phyloP scores from a whole-genome alignment of 2,797 vertebrate genomes.

The Podargus strigoides region DNA sequence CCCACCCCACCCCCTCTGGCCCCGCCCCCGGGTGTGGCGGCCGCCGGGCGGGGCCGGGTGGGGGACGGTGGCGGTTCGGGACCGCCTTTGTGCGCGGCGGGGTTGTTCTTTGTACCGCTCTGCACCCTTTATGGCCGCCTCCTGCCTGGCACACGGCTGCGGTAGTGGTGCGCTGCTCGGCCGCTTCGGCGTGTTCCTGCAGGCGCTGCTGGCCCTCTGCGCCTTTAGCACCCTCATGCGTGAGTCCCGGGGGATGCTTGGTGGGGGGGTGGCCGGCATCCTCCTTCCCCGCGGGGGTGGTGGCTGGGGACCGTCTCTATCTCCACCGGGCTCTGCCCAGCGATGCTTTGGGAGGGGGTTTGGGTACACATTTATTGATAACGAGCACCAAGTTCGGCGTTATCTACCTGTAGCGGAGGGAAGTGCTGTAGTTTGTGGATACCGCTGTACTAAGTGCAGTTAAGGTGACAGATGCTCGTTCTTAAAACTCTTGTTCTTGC shows the following conservation, averaged over 20 bases:
- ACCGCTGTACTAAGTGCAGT: fast-evolving
- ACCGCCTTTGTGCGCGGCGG: background rate
- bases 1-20: background rate
- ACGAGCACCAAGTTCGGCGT: background rate
- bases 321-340: background rate
- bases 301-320: background rate
- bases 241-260: slow-evolving; percentile 56
- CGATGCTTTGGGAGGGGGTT: too few species aligned
- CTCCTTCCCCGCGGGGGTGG: background rate
- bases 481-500: background rate
- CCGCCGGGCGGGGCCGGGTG: background rate
- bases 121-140: background rate
- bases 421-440: background rate
- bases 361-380: background rate
- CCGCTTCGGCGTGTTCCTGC: slow-evolving; percentile 75
- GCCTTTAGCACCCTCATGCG: slow-evolving; percentile 78
- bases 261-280: background rate
- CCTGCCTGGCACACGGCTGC: slow-evolving; percentile 66
- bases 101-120: too few species aligned
- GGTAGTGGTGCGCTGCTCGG: slow-evolving; percentile 75
- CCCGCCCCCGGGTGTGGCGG: background rate
- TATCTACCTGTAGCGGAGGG: background rate
- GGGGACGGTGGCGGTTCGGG: background rate
- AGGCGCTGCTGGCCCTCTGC: slow-evolving; percentile 72
- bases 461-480: background rate